Evolutionary conservation across 2,113 vertebrate species (phyloP), one percentile per base, ranked within the genome.

Genomic region (Phrynosoma platyrhinos): DNA sequence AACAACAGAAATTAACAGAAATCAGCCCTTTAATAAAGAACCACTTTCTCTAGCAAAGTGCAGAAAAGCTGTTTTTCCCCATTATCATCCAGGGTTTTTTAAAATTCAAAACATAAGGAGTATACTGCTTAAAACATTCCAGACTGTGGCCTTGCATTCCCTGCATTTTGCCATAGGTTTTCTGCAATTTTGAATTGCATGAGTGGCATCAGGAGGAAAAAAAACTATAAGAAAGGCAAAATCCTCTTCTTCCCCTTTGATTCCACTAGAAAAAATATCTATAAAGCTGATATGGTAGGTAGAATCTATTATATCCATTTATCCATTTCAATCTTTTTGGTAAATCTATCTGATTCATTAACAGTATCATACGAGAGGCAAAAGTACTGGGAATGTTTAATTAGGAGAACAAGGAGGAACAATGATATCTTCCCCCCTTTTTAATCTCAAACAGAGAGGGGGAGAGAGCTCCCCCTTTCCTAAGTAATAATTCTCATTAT

Each of bases 1-100:
- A 84, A 75, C 40, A 75, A 62, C 6, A 58, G n/a, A 55, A 84
- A 84, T 84, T 52, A 84, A 75, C 53, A 74, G 32, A 62, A 62
- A 62, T 16, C 69, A 32, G 69, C 69, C 12, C 3, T 84, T 58
- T 47, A 42, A 25, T 58, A 58, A 74, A 84, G n/a, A 30, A 84
- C 74, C 21, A 27, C 21, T 30, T n/a, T 53, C 8, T n/a, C n/a
- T 71, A 53, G 68, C 42, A 53, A 27, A 21, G 4, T 40, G 2
- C 5, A 32, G n/a, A 84, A 84, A 32, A 27, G 83, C n/a, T 36
- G 20, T 36, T 75, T 84, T 71, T 27, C 25, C n/a, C 55, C 71
- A 75, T 75, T 84, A 36, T 52, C 21, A 40, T 75, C n/a, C 20
- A 30, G 13, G 20, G 72, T 20, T 36, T 32, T 71, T 21, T 21